Conservation (phyloP, 2,888 invertebrate species). For the Bembecia ichneumoniformis region DNA sequence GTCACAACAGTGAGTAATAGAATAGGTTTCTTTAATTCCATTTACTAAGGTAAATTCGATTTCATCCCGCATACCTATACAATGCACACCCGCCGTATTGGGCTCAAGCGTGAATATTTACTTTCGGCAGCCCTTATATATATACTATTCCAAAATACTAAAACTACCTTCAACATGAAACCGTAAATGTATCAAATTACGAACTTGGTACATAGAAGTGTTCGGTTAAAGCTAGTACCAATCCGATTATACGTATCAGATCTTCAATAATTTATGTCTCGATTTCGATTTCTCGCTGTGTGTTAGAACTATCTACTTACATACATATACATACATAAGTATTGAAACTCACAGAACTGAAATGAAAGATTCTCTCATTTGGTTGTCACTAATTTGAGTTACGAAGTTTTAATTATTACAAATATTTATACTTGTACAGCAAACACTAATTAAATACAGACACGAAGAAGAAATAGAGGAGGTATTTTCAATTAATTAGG, state of each 20-base stretch:
- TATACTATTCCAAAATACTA: background rate
- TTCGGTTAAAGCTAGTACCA: conserved; percentile 9
- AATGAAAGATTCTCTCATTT: background rate
- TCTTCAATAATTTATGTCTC: conserved; percentile 19
- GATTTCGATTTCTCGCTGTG: conserved; percentile 3
- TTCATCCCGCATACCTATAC: too few species aligned
- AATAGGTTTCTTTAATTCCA: too few species aligned
- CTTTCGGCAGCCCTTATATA: too few species aligned
- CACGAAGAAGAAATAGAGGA: too few species aligned
- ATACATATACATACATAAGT: background rate
- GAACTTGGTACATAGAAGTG: background rate
- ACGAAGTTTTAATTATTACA: too few species aligned
- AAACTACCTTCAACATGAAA: background rate
- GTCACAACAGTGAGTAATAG: too few species aligned
- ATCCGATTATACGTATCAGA: conserved; percentile 15
- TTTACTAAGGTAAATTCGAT: too few species aligned
- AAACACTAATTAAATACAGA: too few species aligned
- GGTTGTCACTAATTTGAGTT: background rate
- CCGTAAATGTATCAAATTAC: background rate
- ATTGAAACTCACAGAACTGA: background rate
- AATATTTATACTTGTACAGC: too few species aligned
- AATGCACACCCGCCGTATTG: too few species aligned
- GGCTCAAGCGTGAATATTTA: too few species aligned
- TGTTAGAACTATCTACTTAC: background rate
- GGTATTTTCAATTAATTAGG: too few species aligned